These are phyloP conservation scores for Coluber constrictor DNA, from an alignment of 2,797 vertebrate genomes.

Conservation along the genomic window DNA sequence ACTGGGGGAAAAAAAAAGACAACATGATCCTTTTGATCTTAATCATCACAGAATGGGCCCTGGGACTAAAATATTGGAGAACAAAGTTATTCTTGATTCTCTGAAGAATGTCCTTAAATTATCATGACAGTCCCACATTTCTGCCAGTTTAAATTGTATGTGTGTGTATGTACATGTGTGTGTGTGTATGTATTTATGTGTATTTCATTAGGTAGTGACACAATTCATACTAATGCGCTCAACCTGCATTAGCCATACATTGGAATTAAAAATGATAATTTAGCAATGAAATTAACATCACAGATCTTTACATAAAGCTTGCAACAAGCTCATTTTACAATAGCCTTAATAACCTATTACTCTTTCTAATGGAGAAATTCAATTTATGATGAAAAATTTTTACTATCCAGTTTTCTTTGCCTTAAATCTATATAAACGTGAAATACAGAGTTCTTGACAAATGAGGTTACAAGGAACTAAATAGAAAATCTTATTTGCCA, in stretches of 20 bases:
- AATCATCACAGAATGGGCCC: conserved; percentile 24
- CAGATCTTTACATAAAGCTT: conserved; percentile 44
- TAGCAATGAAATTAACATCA: conserved; percentile 48
- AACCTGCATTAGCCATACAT: neutral
- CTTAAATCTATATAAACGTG: conserved; percentile 68
- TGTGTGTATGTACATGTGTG: neutral
- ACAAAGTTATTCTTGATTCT: conserved; percentile 36
- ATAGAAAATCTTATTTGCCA: conserved; percentile 73
- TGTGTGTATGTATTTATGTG: neutral
- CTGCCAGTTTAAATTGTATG: conserved; percentile 18
- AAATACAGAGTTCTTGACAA: conserved; percentile 69
- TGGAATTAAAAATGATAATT: conserved; percentile 43
- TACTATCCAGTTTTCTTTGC: conserved; percentile 59
- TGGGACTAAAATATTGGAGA: conserved; percentile 41
- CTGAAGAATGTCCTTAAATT: conserved; percentile 29
- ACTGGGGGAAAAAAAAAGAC: neutral
- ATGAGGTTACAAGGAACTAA: conserved; percentile 72
- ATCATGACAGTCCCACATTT: neutral
- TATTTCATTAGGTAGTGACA: neutral
- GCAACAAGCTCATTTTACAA: conserved; percentile 20
- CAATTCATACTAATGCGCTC: neutral
- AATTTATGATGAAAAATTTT: conserved; percentile 56
- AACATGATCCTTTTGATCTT: conserved; percentile 42
- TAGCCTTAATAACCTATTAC: conserved; percentile 49
- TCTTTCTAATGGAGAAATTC: conserved; percentile 51